A percentile compares a stretch with the other conserved stretches of the same genome.
These are phyloP conservation scores for Pyrocephalus nanus DNA, from an alignment of 2,797 vertebrate genomes.

Conservation along the genomic window DNA sequence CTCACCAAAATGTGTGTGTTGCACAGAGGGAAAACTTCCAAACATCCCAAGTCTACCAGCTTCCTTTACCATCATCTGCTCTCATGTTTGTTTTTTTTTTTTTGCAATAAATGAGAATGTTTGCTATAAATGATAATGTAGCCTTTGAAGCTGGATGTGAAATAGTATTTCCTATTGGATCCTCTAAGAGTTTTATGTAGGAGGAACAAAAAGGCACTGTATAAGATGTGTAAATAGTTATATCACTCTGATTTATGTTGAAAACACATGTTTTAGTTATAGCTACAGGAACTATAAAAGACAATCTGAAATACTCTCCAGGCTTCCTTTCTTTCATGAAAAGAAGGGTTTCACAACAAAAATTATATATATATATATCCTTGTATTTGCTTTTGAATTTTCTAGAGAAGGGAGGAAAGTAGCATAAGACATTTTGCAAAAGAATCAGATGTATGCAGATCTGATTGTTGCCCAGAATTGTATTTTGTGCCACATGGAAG, in stretches of 20 bases:
- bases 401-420: not conserved
- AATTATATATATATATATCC: not conserved
- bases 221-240: not conserved
- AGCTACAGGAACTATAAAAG: conserved; percentile 11
- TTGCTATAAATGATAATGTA: not conserved
- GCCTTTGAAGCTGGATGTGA: not conserved
- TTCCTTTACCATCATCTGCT: not conserved
- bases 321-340: not conserved
- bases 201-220: not conserved
- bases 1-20: not conserved
- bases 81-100: not conserved
- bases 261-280: not conserved
- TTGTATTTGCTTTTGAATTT: not conserved
- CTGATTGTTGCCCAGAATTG: not conserved
- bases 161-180: not conserved
- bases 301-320: not conserved
- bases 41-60: not conserved
- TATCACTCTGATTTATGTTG: conserved; percentile 10
- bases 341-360: not conserved
- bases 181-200: not conserved
- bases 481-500: not conserved
- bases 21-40: not conserved
- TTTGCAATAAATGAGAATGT: not conserved
- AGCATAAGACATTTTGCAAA: not conserved
- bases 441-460: not conserved